Evolutionary conservation across 1,140 invertebrate species (phyloP), one percentile per base, ranked within the genome.

Genomic region (Caenorhabditis briggsae): DNA sequence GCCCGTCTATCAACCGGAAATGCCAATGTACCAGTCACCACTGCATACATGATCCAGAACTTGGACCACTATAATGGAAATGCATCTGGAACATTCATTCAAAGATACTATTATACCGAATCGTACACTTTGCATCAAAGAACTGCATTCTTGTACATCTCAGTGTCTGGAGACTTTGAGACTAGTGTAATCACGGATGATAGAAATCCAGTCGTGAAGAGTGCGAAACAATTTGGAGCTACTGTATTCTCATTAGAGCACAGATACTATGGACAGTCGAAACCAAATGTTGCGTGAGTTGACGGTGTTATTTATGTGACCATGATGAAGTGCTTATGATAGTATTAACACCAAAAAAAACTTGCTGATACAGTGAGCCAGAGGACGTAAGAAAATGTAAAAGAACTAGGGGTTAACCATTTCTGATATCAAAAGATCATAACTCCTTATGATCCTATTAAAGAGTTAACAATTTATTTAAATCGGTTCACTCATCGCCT

Each of bases 231-330:
- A 14, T 74, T 74, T 12, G 65, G 65, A 74, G 65, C 65, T 16
- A 74, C 65, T 46, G 46, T 74, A 46, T 74, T 74, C 18, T 14
- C 65, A 46, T 46, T 74, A 7, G 65, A 74, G 43, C 65, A 74
- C 65, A 74, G 65, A 74, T 74, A 46, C 46, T 74, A 74, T 48
- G 65, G 65, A 18, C 12, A 74, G 18, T 74, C 65, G 23, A 74
- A 48, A 9, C 65, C 65, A 2, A 48, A 74, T 48, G 12, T 46
- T n/a, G 65, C 46, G 65, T 74, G 18, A 74, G 65, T 48, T 14
- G 8, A 33, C 2, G 11, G 9, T 33, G 23, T 64, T 64, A 59
- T 59, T 20, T 59, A 59, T 2, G 18, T 20, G 20, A 23, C 20
- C 5, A 23, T 9, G 8, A n/a, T 9, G 3, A 23, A 59, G 3